phyloP scores from a whole-genome alignment of 2,113 vertebrate species.

The Corythoichthys haematopterus region DNA sequence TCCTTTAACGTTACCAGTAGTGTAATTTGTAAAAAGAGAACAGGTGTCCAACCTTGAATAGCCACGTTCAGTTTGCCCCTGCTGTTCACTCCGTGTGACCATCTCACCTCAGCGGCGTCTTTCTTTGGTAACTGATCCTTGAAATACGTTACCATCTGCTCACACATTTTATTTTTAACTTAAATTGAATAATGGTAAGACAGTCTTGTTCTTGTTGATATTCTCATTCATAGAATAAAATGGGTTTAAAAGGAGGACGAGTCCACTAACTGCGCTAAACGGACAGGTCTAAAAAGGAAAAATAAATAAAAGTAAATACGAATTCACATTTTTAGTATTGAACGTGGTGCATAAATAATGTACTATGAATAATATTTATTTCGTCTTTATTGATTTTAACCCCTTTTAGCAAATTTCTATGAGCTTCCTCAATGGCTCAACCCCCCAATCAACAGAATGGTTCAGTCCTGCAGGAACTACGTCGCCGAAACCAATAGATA shows the following conservation, averaged over 20 bases:
- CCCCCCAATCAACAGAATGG: not conserved
- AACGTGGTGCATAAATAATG: not conserved
- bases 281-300: not conserved
- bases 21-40: not conserved
- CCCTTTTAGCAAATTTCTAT: not conserved
- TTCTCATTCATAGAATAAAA: not conserved
- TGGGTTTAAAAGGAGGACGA: not conserved
- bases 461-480: not conserved
- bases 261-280: not conserved
- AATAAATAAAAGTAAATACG: not conserved
- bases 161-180: slow-evolving; percentile 37
- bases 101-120: slow-evolving; percentile 75
- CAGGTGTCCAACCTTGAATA: slow-evolving; percentile 61
- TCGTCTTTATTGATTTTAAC: not conserved
- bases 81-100: slow-evolving; percentile 82
- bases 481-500: too few relatives aligned
- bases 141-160: slow-evolving; percentile 74
- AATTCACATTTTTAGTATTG: not conserved
- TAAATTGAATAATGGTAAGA: too few relatives aligned
- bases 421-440: too few relatives aligned
- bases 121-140: slow-evolving; percentile 49
- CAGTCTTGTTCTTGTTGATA: too few relatives aligned
- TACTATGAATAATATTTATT: not conserved
- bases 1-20: not conserved
- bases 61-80: slow-evolving; percentile 67